A percentile compares a stretch with the other conserved stretches of the same genome.
These are phyloP conservation scores for Amphiprion ocellaris DNA, from an alignment of 2,113 vertebrate genomes.

Conservation along the genomic window DNA sequence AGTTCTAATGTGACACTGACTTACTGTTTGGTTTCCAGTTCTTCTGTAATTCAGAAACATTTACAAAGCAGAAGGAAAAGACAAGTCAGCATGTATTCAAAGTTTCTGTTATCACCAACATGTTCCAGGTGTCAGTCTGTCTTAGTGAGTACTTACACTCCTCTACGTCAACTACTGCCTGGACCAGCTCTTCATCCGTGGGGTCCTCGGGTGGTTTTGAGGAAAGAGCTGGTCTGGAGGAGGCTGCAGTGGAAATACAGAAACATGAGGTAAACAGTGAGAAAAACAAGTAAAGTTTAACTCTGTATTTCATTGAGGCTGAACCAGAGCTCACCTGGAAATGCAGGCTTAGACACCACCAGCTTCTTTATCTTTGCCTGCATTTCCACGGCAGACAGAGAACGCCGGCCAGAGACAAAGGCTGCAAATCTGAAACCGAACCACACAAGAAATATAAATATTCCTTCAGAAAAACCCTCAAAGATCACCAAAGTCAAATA, in stretches of 20 bases:
- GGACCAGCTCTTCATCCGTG: not conserved
- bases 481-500: not conserved
- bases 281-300: not conserved
- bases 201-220: not conserved
- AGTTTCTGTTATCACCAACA: not conserved
- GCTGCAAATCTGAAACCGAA: not conserved
- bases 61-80: not conserved
- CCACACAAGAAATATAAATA: not conserved
- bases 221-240: not conserved
- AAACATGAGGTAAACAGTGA: not conserved
- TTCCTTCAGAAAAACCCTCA: not conserved
- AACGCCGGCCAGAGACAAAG: not conserved
- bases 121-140: not conserved
- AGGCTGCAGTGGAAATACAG: not conserved
- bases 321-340: too few relatives aligned
- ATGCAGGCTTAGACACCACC: not conserved
- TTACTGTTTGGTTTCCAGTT: not conserved
- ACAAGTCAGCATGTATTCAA: not conserved
- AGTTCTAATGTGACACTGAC: not conserved
- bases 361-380: not conserved
- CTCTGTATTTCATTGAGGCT: not conserved
- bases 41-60: not conserved
- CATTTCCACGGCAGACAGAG: slow-evolving; percentile 1
- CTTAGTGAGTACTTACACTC: too few relatives aligned
- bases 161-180: too few relatives aligned